phyloP scores from a whole-genome alignment of 2,888 invertebrate genomes.

The Amorpha juglandis region DNA sequence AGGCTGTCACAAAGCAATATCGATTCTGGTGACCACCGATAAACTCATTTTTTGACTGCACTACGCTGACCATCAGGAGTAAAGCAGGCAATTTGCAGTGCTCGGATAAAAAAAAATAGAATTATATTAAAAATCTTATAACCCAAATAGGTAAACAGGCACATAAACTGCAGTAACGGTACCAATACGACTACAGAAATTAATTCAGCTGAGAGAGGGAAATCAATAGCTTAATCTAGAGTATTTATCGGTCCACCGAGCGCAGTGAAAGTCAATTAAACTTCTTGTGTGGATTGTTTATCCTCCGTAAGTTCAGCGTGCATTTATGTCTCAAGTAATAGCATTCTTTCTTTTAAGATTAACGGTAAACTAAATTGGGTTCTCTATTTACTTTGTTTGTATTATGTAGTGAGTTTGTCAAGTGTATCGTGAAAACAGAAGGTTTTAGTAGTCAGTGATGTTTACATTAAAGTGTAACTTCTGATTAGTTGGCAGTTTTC shows the following conservation, averaged over 20 bases:
- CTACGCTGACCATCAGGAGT: too few species aligned
- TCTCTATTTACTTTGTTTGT: neutral
- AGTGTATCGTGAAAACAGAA: too few species aligned
- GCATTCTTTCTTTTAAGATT: neutral
- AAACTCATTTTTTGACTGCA: too few species aligned
- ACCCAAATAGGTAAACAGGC: neutral
- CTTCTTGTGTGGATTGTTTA: constrained; percentile 34
- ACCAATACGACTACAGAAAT: neutral
- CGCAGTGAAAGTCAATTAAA: constrained; percentile 47
- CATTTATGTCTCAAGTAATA: neutral
- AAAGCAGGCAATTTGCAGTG: too few species aligned
- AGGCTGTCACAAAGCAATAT: too few species aligned
- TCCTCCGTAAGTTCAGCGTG: constrained; percentile 30
- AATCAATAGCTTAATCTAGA: constrained; percentile 49
- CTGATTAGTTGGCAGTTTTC: too few species aligned
- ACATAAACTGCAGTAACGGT: neutral
- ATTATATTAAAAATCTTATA: neutral
- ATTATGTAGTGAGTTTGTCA: too few species aligned
- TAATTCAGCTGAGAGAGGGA: constrained; percentile 24
- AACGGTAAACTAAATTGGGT: neutral
- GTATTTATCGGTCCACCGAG: constrained; percentile 47
- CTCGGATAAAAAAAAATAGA: too few species aligned
- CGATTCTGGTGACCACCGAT: too few species aligned
- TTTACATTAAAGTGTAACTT: too few species aligned
- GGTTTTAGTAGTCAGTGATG: too few species aligned